Base-by-base conservation (phyloP, 2,113 vertebrate genomes). In the Tetraodon nigroviridis region DNA sequence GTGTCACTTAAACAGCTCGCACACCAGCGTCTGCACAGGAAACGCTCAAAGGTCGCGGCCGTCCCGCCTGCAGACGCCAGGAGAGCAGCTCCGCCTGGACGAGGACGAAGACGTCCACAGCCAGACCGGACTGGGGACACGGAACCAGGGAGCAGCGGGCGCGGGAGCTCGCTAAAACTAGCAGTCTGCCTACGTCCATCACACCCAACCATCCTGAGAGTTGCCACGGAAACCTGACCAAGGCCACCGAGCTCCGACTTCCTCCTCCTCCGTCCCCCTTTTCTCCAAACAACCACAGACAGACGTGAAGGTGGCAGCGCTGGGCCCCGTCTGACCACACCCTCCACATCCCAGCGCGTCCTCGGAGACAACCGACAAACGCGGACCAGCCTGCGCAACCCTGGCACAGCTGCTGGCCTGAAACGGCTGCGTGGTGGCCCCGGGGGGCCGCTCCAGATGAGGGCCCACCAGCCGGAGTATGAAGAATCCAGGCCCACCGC, bases 401-500 rank as follows among this genome's bases (percentile, higher is more conserved):
- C 50, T 32, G 22, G 55, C 18, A 40, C 67, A 73, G 76, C 68
- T 61, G 73, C 51, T 64, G 24, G 27, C 37, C 58, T 71, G 60
- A 17, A 55, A 72, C 67, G 76, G 61, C 45, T 73, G 75, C 62
- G 55, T 67, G 62, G 61, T 61, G 22, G 64, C 48, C 51, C 58
- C 61, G 67, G 51, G 51, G 66, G 67, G 64, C 57, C 54, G 67
- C 64, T 75, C 70, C 56, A 75, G 61, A 64, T 45, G n/a, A 55
- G 64, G 40, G 52, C 42, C 67, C 67, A 51, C 49, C 61, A 72
- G 55, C 48, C 46, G 16, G 32, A 73, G 51, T 63, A 10, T 75
- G 40, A 59, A 75, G 47, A 64, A 63, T 68, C 52, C 58, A 40
- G 59, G 61, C 37, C 71, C 67, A 64, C 75, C 74, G 73, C 78